Percentiles rank a stretch among this genome's conserved stretches.
phyloP scores from a whole-genome alignment of 2,888 invertebrate species.

The Idaea biselata region DNA sequence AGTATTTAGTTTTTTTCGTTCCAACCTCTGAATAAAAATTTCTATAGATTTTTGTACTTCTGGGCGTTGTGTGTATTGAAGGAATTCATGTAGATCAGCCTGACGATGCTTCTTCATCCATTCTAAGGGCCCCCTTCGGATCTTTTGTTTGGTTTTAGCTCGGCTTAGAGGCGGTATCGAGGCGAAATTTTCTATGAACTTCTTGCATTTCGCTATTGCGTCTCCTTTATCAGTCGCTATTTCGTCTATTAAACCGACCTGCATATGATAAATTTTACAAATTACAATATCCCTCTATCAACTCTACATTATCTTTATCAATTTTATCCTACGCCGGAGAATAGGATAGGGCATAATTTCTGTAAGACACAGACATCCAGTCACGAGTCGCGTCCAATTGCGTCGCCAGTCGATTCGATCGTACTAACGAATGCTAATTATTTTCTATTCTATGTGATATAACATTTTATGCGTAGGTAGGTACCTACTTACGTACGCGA shows the following conservation, averaged over 20 bases:
- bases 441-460: too few species aligned
- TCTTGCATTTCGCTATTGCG: constrained; percentile 81
- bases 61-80: constrained; percentile 77
- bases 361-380: too few species aligned
- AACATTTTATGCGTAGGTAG: too few species aligned
- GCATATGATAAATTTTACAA: constrained; percentile 19
- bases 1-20: constrained; percentile 61
- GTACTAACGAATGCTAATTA: too few species aligned
- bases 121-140: constrained; percentile 65
- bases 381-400: too few species aligned
- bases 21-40: constrained; percentile 83
- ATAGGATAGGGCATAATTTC: too few species aligned
- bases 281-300: too few species aligned
- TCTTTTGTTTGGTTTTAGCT: constrained; percentile 67
- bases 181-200: constrained; percentile 82
- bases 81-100: constrained; percentile 80
- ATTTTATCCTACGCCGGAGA: too few species aligned
- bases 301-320: too few species aligned
- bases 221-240: constrained; percentile 82
- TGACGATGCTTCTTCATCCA: constrained; percentile 77
- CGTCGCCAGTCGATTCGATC: too few species aligned
- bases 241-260: constrained; percentile 87
- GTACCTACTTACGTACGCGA: too few species aligned
- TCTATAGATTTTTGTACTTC: constrained; percentile 84
- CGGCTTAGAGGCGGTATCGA: constrained; percentile 81